These are phyloP conservation scores for Eublepharis macularius DNA, from an alignment of 2,113 vertebrate species.

Conservation along the genomic window DNA sequence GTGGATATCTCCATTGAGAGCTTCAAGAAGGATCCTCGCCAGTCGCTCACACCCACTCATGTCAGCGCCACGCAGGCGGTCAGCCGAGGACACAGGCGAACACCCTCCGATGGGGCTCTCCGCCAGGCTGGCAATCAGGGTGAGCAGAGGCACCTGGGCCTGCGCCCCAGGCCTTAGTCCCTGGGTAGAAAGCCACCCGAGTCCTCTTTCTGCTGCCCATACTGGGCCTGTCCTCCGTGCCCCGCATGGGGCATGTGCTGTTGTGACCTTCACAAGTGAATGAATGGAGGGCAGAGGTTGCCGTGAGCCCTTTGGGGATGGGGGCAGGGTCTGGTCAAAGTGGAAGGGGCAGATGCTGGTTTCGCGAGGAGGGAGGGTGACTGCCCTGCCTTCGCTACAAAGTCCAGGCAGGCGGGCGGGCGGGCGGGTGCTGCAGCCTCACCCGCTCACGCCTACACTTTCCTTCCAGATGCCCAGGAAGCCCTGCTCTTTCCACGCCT, in stretches of 20 bases:
- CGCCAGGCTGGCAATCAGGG: conserved; percentile 63
- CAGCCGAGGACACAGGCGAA: conserved; percentile 83
- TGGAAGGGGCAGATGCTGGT: too few relatives aligned
- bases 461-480: conserved; percentile 73
- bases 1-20: conserved; percentile 87
- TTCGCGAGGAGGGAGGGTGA: too few relatives aligned
- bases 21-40: conserved; percentile 89
- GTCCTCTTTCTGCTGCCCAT: too few relatives aligned
- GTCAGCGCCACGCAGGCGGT: conserved; percentile 78
- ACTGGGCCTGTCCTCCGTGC: too few relatives aligned
- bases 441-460: not conserved
- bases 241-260: too few relatives aligned
- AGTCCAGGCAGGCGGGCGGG: too few relatives aligned
- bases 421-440: not conserved
- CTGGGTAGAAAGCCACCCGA: not conserved
- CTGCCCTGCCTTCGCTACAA: too few relatives aligned
- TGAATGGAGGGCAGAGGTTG: too few relatives aligned
- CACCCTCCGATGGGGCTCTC: conserved; percentile 86
- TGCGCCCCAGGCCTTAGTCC: rapidly evolving
- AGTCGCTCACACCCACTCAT: conserved; percentile 90
- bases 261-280: too few relatives aligned
- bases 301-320: too few relatives aligned
- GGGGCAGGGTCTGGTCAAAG: too few relatives aligned
- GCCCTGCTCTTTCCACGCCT: conserved; percentile 78
- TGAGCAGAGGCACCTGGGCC: not conserved